Evolutionary conservation across 2,113 vertebrate genomes (phyloP), one percentile per base, ranked within the genome.

Genomic region (Tyto alba): DNA sequence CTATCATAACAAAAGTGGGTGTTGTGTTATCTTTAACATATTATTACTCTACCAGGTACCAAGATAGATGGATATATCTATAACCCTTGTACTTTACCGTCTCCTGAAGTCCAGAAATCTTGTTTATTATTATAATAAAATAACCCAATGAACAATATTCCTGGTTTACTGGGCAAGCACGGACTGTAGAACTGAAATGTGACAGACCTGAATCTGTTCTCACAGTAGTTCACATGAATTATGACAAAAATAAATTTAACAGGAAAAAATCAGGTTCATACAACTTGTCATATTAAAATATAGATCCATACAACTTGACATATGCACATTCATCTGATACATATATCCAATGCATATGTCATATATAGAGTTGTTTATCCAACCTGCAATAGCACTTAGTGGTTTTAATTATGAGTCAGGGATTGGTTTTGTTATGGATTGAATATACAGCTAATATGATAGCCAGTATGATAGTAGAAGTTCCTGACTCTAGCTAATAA

Each of bases 1-100:
- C 77, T 91, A 95, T 95, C 79, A 89, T 89, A 96, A 95, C 45
- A 95, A 60, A 96, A 90, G 91, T 73, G 84, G 59, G 87, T 91
- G 84, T 64, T 94, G 13, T 52, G 50, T 88, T 93, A 60, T 93
- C 77, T 85, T 95, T 78, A 91, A 78, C 36, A 78, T 22, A 50
- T 62, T 83, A 52, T 88, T 96, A 88, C 30, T 90, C 77, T 56
- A 62, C 57, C 48, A 77, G 62, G 73, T 80, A 88, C 29, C 10
- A 71, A 88, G 75, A 91, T 16, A 72, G 36, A 88, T 53, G 7
- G 30, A 4, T 80, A 69, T 71, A 38, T 59, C 76, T 81, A 32
- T 53, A 83, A 52, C 8, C 30, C 36, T 69, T 72, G 47, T 36
- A 45, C 45, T 93, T 91, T 18, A 69, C 45, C 75, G 32, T 50